Percentiles rank a stretch among this genome's conserved stretches.
Conservation (phyloP, 2,888 invertebrate genomes). For the Lingula anatina region DNA sequence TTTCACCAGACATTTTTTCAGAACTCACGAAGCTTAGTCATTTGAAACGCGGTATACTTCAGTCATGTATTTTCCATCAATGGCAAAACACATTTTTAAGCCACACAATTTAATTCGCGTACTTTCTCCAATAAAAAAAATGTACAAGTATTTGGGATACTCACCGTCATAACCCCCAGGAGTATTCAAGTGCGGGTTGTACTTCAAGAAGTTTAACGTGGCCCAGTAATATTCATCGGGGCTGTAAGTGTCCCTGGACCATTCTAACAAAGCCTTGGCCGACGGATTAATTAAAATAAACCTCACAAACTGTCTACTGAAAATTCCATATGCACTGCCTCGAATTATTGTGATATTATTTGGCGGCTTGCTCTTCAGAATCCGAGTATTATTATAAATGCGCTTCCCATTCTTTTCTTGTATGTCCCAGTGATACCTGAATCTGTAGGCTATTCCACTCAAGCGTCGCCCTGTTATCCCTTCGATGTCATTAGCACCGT, state of each 20-base stretch:
- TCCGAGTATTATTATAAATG: too few species aligned
- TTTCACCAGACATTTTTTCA: too few species aligned
- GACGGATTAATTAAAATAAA: conserved; percentile 20
- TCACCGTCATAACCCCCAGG: conserved; percentile 28
- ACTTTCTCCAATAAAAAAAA: too few species aligned
- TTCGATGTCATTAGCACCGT: conserved; percentile 34
- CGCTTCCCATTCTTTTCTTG: background rate
- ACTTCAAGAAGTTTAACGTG: conserved; percentile 24
- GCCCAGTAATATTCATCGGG: conserved; percentile 42
- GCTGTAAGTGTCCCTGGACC: conserved; percentile 28
- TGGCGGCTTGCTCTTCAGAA: conserved; percentile 16
- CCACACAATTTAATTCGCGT: too few species aligned
- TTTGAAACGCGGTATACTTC: too few species aligned
- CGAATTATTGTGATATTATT: conserved; percentile 22
- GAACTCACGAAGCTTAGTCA: too few species aligned
- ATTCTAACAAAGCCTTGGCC: conserved; percentile 20
- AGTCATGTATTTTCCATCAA: too few species aligned
- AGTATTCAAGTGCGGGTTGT: conserved; percentile 24
- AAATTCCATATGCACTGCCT: conserved; percentile 32
- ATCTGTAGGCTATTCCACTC: conserved; percentile 7
- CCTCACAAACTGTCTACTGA: conserved; percentile 27
- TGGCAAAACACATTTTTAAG: too few species aligned
- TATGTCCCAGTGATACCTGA: conserved; percentile 1
- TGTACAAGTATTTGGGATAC: too few species aligned
- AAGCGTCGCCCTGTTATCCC: conserved; percentile 14